These are phyloP conservation scores for Augochlora pura DNA, from an alignment of 1,140 invertebrate genomes.

Conservation along the genomic window DNA sequence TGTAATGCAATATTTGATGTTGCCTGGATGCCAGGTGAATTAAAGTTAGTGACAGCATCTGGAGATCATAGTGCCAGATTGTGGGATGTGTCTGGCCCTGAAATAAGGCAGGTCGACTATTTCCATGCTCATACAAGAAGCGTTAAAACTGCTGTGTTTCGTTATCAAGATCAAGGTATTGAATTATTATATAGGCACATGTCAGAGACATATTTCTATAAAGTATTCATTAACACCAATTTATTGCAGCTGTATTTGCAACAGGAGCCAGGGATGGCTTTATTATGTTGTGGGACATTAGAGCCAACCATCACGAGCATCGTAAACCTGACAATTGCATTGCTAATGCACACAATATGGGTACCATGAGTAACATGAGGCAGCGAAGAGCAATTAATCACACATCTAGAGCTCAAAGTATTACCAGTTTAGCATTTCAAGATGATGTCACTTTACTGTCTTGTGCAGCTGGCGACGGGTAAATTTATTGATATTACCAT, in stretches of 20 bases:
- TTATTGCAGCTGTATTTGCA: conserved; percentile 86
- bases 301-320: conserved; percentile 79
- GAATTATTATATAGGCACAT: no score
- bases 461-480: conserved; percentile 91
- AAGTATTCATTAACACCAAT: no score
- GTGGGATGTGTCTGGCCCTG: conserved; percentile 84
- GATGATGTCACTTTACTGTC: conserved; percentile 88
- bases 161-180: conserved; percentile 83
- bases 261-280: conserved; percentile 92
- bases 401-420: conserved; percentile 81
- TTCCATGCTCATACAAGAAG: conserved; percentile 89
- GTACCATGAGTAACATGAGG: conserved; percentile 77
- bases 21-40: conserved; percentile 88
- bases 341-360: conserved; percentile 82
- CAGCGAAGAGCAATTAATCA: conserved; percentile 73
- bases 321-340: conserved; percentile 84
- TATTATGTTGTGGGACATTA: conserved; percentile 91
- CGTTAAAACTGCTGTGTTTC: conserved; percentile 88
- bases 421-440: conserved; percentile 90
- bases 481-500: conserved; percentile 42
- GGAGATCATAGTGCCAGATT: conserved; percentile 90
- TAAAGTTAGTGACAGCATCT: conserved; percentile 90
- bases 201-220: no score
- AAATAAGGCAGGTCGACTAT: conserved; percentile 79
- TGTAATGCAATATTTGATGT: conserved; percentile 94